Evolutionary conservation across 2,888 invertebrate genomes (phyloP), one percentile per base, ranked within the genome.

Genomic region (Ditylenchus weischeri): DNA sequence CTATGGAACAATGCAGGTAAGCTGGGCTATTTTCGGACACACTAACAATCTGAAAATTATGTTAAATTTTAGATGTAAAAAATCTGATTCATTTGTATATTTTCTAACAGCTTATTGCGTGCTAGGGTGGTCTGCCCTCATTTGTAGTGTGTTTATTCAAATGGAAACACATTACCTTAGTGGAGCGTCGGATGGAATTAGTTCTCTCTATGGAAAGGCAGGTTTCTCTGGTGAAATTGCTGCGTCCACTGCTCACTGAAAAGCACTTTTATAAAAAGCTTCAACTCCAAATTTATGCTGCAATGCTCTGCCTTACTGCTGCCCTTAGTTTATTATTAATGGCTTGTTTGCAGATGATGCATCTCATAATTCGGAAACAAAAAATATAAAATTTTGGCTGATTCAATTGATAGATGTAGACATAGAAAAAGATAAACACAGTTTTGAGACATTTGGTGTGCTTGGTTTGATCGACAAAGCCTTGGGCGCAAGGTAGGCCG

Each of bases 1-100:
- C 65, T 64, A 18, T 72, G 61, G n/a, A 74, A 77, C 81, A 81
- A 68, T 81, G 81, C 48, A 81, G 68, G 69, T 81, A 81, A 6
- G 80, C 81, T 11, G 81, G 80, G 59, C 77, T 75, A 60, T 76
- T 75, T 38, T 76, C 77, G 19, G 69, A 64, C 35, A 78, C 78
- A 21, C 23, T 49, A 13, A 67, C 67, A 54, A 19, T 65, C 67
- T 71, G 60, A 58, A 71, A 62, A 49, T 35, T 13, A 70, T 19
- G 15, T 19, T 57, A 21, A 21, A 48, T 54, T n/a, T 21, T 38
- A 13, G n/a, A 15, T 54, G 29, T 54, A 60, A 18, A 29, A 23
- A 57, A 2, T n/a, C 23, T 19, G 29, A 10, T 8, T 66, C 5
- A 54, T 66, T 50, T 36, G 18, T 23, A 21, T 66, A 21, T 66